Conservation (phyloP, 2,797 vertebrate species). For the Rhabdomys pumilio region DNA sequence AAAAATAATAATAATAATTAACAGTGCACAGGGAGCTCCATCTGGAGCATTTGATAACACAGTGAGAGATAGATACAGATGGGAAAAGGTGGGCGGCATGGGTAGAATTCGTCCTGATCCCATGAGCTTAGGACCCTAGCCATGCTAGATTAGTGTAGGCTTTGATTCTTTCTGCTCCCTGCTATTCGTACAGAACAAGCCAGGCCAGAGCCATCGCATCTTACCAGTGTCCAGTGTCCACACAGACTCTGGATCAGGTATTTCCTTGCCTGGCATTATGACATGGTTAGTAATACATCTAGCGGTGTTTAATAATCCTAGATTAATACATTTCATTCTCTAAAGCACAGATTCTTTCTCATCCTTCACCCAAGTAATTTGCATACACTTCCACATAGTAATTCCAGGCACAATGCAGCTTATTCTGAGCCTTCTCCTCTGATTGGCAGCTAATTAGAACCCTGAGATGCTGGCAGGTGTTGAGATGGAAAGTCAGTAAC, state of each 20-base stretch:
- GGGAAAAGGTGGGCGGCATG: slow-evolving; percentile 82
- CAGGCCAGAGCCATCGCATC: neutral
- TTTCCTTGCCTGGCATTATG: slow-evolving; percentile 21
- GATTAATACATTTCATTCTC: slow-evolving; percentile 65
- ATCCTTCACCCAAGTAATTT: slow-evolving; percentile 63
- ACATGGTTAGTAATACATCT: slow-evolving; percentile 65
- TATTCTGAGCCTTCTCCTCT: slow-evolving; percentile 56
- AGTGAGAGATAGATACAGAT: slow-evolving; percentile 80
- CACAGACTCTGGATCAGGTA: neutral
- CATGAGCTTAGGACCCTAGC: slow-evolving; percentile 70
- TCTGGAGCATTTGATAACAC: slow-evolving; percentile 80
- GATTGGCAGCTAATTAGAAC: slow-evolving; percentile 76
- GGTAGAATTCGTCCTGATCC: slow-evolving; percentile 72
- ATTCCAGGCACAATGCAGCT: slow-evolving; percentile 69
- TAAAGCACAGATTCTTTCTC: slow-evolving; percentile 67
- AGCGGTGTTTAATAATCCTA: slow-evolving; percentile 36
- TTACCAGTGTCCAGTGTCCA: slow-evolving; percentile 9
- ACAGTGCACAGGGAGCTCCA: slow-evolving; percentile 78
- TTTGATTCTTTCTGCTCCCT: slow-evolving; percentile 31
- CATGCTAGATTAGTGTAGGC: slow-evolving; percentile 22
- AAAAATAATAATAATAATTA: slow-evolving; percentile 85
- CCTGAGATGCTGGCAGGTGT: slow-evolving; percentile 65
- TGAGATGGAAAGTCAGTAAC: slow-evolving; percentile 51
- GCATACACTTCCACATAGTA: slow-evolving; percentile 69
- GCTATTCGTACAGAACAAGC: neutral